phyloP scores from a whole-genome alignment of 2,888 invertebrate genomes.

The Microplitis manilae region DNA sequence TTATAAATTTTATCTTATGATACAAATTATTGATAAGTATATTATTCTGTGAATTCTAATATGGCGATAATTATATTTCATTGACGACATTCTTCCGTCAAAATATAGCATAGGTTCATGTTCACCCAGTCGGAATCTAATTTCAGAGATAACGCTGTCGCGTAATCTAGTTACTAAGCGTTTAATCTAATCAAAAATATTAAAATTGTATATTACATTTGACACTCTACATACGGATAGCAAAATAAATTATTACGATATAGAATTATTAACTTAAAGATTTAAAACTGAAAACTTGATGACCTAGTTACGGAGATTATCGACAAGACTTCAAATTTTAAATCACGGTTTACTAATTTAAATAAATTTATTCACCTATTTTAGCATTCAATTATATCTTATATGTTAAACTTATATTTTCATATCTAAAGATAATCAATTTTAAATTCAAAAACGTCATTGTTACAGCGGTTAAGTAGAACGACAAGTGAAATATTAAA shows the following conservation, averaged over 20 bases:
- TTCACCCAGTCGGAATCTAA: slow-evolving; percentile 65
- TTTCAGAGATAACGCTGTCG: slow-evolving; percentile 67
- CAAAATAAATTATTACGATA: neutral
- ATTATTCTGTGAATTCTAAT: slow-evolving; percentile 42
- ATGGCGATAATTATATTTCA: slow-evolving; percentile 48
- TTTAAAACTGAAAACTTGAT: neutral
- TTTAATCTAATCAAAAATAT: slow-evolving; percentile 69
- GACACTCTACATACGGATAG: neutral
- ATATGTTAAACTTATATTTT: neutral
- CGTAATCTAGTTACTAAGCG: slow-evolving; percentile 71
- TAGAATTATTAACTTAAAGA: slow-evolving; percentile 1
- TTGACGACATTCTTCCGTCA: slow-evolving; percentile 43
- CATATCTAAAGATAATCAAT: slow-evolving; percentile 24
- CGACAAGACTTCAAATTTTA: neutral
- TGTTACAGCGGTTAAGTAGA: slow-evolving; percentile 11
- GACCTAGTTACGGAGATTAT: neutral
- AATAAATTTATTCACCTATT: neutral
- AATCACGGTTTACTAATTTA: neutral
- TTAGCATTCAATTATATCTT: slow-evolving; percentile 12
- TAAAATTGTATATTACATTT: slow-evolving; percentile 44
- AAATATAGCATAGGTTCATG: slow-evolving; percentile 51
- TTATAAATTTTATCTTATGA: neutral
- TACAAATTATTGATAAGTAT: slow-evolving; percentile 30
- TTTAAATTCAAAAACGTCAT: slow-evolving; percentile 17
- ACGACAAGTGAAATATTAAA: slow-evolving; percentile 11